A percentile compares a stretch with the other conserved stretches of the same genome.
Evolutionary conservation across 2,113 vertebrate genomes (phyloP).

Genomic region (Burhinus oedicnemus): DNA sequence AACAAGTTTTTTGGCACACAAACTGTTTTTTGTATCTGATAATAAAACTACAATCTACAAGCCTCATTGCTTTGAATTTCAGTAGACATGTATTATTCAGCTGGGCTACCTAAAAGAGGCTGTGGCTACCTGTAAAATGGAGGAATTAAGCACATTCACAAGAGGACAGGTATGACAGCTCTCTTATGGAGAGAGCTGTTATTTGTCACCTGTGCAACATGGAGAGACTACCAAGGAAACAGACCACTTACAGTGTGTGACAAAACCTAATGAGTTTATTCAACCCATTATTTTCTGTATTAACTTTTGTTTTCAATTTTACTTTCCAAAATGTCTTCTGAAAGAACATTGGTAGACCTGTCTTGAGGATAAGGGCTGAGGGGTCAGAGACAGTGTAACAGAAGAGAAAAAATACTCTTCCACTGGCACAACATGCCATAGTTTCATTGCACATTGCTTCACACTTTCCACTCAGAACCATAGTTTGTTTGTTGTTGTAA

Average conservation of each 20-base stretch:
- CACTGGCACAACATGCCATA: neutral
- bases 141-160: neutral
- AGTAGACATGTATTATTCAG: neutral
- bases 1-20: neutral
- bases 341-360: neutral
- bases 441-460: neutral
- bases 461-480: slow-evolving; percentile 27
- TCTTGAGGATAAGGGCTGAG: neutral
- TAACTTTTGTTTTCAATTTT: neutral
- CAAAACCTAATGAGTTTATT: neutral
- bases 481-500: neutral
- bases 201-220: neutral
- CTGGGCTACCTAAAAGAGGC: neutral
- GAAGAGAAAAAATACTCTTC: neutral
- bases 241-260: neutral
- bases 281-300: neutral
- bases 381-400: neutral
- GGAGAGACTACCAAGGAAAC: neutral
- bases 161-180: neutral
- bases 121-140: neutral
- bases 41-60: neutral
- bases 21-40: neutral
- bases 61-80: neutral
- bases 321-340: neutral
- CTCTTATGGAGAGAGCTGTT: neutral